These are phyloP conservation scores for Plebejus argus DNA, from an alignment of 2,888 invertebrate genomes.

Conservation along the genomic window DNA sequence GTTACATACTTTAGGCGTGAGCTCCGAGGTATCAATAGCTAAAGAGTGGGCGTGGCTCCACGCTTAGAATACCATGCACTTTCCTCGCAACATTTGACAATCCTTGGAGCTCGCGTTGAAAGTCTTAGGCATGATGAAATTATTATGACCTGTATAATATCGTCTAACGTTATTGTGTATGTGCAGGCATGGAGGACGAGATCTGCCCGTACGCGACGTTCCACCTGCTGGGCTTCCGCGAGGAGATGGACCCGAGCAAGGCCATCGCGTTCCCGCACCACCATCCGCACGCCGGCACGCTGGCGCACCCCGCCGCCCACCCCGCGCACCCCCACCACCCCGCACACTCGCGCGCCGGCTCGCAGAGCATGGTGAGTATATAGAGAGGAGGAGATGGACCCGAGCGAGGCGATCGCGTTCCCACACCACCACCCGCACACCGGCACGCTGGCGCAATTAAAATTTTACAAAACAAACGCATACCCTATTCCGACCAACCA, in stretches of 20 bases:
- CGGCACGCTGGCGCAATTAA: no score
- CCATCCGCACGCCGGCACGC: constrained; percentile 91
- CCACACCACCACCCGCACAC: no score
- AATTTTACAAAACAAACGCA: no score
- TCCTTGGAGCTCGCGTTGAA: background rate
- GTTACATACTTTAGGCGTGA: background rate
- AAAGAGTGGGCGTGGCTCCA: background rate
- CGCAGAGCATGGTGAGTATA: constrained; percentile 89
- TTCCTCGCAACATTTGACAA: background rate
- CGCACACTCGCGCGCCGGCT: constrained; percentile 91
- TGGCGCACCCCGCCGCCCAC: constrained; percentile 89
- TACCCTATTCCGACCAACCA: no score
- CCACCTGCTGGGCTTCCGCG: constrained; percentile 96
- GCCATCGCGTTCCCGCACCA: constrained; percentile 93
- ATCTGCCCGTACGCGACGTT: constrained; percentile 98
- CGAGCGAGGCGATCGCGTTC: no score
- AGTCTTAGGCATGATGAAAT: no score
- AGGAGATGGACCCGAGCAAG: constrained; percentile 96
- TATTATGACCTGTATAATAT: background rate
- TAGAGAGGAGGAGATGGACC: no score
- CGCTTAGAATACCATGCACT: no score
- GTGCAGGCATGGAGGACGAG: constrained; percentile 94
- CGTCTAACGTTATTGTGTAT: background rate
- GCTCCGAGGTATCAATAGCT: background rate
- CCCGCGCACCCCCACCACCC: constrained; percentile 89